Conservation (phyloP, 2,888 invertebrate genomes). For the Terebella lapidaria region DNA sequence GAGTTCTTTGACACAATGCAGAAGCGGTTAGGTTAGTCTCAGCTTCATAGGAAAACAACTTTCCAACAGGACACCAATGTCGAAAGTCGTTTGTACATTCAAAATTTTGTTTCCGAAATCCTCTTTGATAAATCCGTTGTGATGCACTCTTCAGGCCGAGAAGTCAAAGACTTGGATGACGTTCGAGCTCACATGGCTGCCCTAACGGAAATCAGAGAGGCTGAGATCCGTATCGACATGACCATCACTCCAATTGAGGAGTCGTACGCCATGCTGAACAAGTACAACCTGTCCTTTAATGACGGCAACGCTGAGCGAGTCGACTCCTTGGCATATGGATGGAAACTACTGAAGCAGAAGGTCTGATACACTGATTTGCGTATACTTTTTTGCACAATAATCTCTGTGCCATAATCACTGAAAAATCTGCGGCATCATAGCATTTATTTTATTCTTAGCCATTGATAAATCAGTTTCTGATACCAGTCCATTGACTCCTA, state of each 20-base stretch:
- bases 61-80: slow-evolving; percentile 38
- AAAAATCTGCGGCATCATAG: too few relatives aligned
- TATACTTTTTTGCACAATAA: not conserved
- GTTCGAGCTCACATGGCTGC: slow-evolving; percentile 91
- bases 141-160: too few relatives aligned
- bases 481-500: not conserved
- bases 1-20: slow-evolving; percentile 89
- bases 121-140: too few relatives aligned
- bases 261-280: slow-evolving; percentile 84
- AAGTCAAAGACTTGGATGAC: slow-evolving; percentile 83
- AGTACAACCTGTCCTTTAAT: slow-evolving; percentile 81
- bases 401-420: too few relatives aligned
- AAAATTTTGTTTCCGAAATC: not conserved
- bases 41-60: too few relatives aligned
- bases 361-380: slow-evolving; percentile 10
- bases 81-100: not conserved
- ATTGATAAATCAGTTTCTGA: too few relatives aligned
- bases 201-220: slow-evolving; percentile 73
- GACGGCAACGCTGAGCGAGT: slow-evolving; percentile 87
- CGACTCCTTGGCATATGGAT: slow-evolving; percentile 82
- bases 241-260: slow-evolving; percentile 93
- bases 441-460: too few relatives aligned
- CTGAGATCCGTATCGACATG: slow-evolving; percentile 91
- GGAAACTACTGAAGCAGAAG: slow-evolving; percentile 62
- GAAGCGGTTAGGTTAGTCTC: slow-evolving; percentile 68